Percentiles rank a stretch among this genome's conserved stretches.
These are phyloP conservation scores for Lamellibrachia luymesi DNA, from an alignment of 1,140 invertebrate genomes.

Conservation along the genomic window DNA sequence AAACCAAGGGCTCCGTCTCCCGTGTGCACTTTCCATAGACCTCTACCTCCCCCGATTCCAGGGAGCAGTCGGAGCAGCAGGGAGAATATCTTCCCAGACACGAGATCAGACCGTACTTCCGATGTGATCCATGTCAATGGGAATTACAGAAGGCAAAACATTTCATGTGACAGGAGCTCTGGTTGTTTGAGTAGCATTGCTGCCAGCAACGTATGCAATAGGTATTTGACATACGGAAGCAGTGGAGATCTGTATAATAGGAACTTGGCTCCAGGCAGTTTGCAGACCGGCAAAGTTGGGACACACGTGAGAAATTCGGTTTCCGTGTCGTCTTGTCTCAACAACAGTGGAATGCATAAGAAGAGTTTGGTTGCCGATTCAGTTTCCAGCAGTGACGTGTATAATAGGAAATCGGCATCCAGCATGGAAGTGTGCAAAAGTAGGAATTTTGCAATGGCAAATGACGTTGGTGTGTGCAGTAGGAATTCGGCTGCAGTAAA, in stretches of 20 bases:
- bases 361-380: neutral
- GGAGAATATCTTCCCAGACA: neutral
- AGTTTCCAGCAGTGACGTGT: neutral
- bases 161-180: neutral
- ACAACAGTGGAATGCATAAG: conserved; percentile 4
- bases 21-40: neutral
- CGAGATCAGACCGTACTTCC: neutral
- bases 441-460: neutral
- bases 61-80: neutral
- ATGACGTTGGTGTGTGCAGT: neutral
- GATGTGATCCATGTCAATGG: neutral
- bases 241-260: neutral
- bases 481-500: neutral
- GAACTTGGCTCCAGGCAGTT: neutral
- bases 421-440: neutral
- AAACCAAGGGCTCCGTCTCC: neutral
- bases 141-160: neutral
- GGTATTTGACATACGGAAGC: neutral
- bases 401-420: neutral
- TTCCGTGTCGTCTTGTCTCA: neutral
- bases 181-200: neutral
- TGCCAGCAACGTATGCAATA: neutral
- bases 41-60: neutral
- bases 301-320: neutral
- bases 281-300: neutral